A percentile compares a stretch with the other conserved stretches of the same genome.
These are phyloP conservation scores for Cacoxenus indagator DNA, from an alignment of 2,888 invertebrate species.

Conservation along the genomic window DNA sequence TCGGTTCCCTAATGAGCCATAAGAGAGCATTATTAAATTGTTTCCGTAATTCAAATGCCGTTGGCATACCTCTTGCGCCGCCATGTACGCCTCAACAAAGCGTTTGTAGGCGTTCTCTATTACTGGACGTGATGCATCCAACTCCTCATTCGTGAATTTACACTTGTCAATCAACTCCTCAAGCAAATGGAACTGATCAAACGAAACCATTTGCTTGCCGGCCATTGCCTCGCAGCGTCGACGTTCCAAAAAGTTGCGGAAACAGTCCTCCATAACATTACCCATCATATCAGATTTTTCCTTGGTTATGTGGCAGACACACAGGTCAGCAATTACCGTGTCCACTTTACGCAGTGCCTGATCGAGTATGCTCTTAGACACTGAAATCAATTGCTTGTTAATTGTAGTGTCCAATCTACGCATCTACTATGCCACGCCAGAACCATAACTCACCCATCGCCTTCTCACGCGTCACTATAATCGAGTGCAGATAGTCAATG, in stretches of 20 bases:
- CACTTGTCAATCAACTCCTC: constrained; percentile 64
- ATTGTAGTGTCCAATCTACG: neutral
- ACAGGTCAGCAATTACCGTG: constrained; percentile 59
- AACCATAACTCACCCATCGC: constrained; percentile 50
- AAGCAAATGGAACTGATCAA: constrained; percentile 60
- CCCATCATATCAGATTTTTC: constrained; percentile 57
- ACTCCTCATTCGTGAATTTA: constrained; percentile 59
- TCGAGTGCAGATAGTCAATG: constrained; percentile 77
- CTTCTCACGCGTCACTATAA: constrained; percentile 77
- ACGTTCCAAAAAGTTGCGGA: constrained; percentile 60
- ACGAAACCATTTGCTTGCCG: constrained; percentile 50
- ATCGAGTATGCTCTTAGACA: constrained; percentile 59
- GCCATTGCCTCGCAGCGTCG: constrained; percentile 53
- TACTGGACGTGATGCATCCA: constrained; percentile 57
- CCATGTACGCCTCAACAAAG: constrained; percentile 64
- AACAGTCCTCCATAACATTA: constrained; percentile 62
- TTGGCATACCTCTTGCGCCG: constrained; percentile 49
- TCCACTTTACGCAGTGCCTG: constrained; percentile 62
- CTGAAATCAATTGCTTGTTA: constrained; percentile 40
- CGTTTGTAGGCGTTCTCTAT: constrained; percentile 66
- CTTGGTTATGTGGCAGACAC: constrained; percentile 59
- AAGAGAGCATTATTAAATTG: neutral
- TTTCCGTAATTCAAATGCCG: no score
- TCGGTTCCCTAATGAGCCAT: constrained; percentile 38
- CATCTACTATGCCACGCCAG: neutral